Evolutionary conservation across 37 sponge, comb jelly and placozoan genomes (phyloP), one percentile per base, ranked within the genome.

Genomic region (Spongilla lacustris): DNA sequence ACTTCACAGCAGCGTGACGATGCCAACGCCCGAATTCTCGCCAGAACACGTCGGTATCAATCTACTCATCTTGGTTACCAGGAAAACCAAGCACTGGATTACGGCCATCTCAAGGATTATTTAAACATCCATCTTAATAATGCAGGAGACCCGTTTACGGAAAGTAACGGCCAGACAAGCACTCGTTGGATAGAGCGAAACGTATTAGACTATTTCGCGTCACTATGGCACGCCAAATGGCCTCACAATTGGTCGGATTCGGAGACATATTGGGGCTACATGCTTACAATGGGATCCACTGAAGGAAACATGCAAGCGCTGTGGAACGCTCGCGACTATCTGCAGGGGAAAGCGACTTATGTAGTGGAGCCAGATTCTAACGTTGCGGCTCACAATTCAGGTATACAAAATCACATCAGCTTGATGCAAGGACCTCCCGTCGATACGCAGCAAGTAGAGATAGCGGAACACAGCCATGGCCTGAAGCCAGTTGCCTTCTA

Each of bases 121-220:
- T 41, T 84, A 10, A 24, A 76, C 38, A 26, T 75, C 4, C 30
- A 31, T 28, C 28, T 50, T 4, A 84, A 84, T 68, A 84, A 76
- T 27, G 68, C 32, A 6, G 85, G 85, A 26, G 85, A 84, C 75
- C 85, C 85, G 14, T 84, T 76, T 38, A n/a, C n/a, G 3, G 37
- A 38, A 34, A 41, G 37, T 79, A 50, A 31, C 68, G 10, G 66
- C 33, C 49, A 31, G 17, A 24, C 66, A 8, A 66, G 48, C 35
- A 75, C 85, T 34, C 75, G 75, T 4, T 84, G 85, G 85, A 76
- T 84, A 68, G 85, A 84, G 67, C 23, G 85, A 25, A 84, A 76
- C 46, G 85, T 84, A 19, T 21, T 85, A 24, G 85, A 85, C 30
- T 67, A 85, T 37, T 85, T 36, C 68, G 77, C 85, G 17, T 77